Evolutionary conservation across 2,888 invertebrate genomes (phyloP).

Genomic region (Diaprepes abbreviatus): DNA sequence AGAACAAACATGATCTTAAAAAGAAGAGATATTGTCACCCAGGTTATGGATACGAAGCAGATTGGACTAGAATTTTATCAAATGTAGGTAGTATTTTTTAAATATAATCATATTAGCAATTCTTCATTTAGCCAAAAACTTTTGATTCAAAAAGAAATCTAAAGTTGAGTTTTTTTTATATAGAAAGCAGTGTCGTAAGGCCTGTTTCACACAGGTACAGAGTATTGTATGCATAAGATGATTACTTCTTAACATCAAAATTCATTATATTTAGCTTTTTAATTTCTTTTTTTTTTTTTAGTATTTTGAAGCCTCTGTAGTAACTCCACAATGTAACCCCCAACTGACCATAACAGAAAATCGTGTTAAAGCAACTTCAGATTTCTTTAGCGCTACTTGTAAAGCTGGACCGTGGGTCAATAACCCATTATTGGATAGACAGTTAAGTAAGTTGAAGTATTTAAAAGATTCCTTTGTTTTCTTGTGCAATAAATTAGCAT

Average conservation of each 20-base stretch:
- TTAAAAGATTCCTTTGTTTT: too few relatives aligned
- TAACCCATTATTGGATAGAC: slow-evolving; percentile 73
- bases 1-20: slow-evolving; percentile 73
- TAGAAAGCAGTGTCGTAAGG: too few relatives aligned
- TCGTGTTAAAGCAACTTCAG: slow-evolving; percentile 79
- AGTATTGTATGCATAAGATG: too few relatives aligned
- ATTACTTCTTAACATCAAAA: too few relatives aligned
- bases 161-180: too few relatives aligned
- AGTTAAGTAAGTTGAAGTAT: slow-evolving; percentile 75
- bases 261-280: too few relatives aligned
- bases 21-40: slow-evolving; percentile 87
- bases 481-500: too few relatives aligned
- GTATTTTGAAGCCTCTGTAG: slow-evolving; percentile 81
- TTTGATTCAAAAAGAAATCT: too few relatives aligned
- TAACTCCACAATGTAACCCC: slow-evolving; percentile 80
- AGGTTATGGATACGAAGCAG: slow-evolving; percentile 79
- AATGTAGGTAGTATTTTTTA: slow-evolving; percentile 78
- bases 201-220: too few relatives aligned
- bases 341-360: slow-evolving; percentile 81
- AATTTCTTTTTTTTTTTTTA: slow-evolving; percentile 65
- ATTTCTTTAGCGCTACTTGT: slow-evolving; percentile 85
- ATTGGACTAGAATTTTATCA: slow-evolving; percentile 82
- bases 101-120: too few relatives aligned
- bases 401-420: slow-evolving; percentile 89
- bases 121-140: too few relatives aligned